phyloP scores from a whole-genome alignment of 2,888 invertebrate species.

The Ophion slaviceki region DNA sequence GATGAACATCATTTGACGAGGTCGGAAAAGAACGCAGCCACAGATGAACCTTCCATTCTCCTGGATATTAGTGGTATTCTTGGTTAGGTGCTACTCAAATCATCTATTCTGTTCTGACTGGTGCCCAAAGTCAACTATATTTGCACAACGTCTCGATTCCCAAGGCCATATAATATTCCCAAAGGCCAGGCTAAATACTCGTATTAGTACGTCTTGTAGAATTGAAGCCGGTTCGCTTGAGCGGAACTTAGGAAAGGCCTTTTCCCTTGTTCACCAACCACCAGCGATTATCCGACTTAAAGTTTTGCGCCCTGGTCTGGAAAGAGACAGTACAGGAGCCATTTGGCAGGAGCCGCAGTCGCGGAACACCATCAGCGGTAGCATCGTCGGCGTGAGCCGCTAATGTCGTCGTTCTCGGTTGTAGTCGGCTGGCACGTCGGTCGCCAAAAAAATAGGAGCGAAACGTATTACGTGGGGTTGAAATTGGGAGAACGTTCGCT shows the following conservation, averaged over 20 bases:
- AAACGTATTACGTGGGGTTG: conserved; percentile 29
- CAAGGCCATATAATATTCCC: neutral
- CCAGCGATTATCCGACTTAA: conserved; percentile 68
- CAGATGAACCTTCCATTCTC: conserved; percentile 13
- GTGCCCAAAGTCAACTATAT: neutral
- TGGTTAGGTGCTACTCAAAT: neutral
- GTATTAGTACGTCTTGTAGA: conserved; percentile 28
- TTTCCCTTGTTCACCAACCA: conserved; percentile 48
- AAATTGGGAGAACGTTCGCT: conserved; percentile 68
- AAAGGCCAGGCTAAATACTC: conserved; percentile 6
- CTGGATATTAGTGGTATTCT: neutral
- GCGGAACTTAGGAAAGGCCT: conserved; percentile 46
- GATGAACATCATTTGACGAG: conserved; percentile 46
- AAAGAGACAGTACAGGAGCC: conserved; percentile 44
- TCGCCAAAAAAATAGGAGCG: conserved; percentile 42
- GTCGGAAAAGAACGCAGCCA: neutral
- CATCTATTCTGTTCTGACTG: neutral
- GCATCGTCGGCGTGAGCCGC: conserved; percentile 60
- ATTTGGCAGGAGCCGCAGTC: conserved; percentile 47
- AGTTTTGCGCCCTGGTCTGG: conserved; percentile 57
- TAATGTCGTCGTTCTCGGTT: conserved; percentile 63
- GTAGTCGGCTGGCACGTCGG: conserved; percentile 39
- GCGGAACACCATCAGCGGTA: conserved; percentile 24
- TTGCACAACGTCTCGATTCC: conserved; percentile 11
- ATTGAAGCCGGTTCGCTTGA: conserved; percentile 35